Evolutionary conservation across 2,888 invertebrate genomes (phyloP).

Genomic region (Drosophila mercatorum): DNA sequence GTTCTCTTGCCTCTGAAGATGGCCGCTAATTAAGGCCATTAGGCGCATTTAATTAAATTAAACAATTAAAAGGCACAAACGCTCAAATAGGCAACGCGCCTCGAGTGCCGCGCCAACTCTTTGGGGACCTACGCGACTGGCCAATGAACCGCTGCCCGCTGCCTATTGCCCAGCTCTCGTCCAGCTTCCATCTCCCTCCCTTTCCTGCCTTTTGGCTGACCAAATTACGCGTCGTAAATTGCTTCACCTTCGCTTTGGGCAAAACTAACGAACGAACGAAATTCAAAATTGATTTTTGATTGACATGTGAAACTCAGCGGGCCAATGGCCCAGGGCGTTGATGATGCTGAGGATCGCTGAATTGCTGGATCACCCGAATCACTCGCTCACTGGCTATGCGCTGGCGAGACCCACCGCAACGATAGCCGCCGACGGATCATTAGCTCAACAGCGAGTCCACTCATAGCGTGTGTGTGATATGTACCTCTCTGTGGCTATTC

Average conservation of each 20-base stretch:
- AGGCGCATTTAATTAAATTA: conserved; percentile 78
- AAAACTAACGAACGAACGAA: conserved; percentile 55
- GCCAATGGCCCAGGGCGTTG: conserved; percentile 59
- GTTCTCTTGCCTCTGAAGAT: conserved; percentile 21
- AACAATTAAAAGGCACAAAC: conserved; percentile 70
- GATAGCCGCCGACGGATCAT: conserved; percentile 6
- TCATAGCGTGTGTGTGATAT: conserved; percentile 44
- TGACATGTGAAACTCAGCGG: conserved; percentile 78
- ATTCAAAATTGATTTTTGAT: conserved; percentile 76
- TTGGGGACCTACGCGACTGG: conserved; percentile 48
- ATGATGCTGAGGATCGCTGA: conserved; percentile 20
- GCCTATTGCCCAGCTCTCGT: not conserved
- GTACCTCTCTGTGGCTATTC: conserved; percentile 8
- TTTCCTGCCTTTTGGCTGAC: conserved; percentile 16
- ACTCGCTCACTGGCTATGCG: not conserved
- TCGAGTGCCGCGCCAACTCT: conserved; percentile 50
- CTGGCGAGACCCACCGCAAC: conserved; percentile 19
- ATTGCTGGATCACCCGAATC: conserved; percentile 3
- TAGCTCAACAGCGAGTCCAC: conserved; percentile 40
- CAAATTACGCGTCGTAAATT: conserved; percentile 60
- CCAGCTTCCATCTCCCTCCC: not conserved
- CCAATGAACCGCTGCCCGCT: conserved; percentile 38
- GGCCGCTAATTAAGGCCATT: conserved; percentile 72
- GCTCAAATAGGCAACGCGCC: conserved; percentile 62
- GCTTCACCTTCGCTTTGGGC: conserved; percentile 63